Evolutionary conservation across 2,888 invertebrate genomes (phyloP).

Genomic region (Euphydryas editha): DNA sequence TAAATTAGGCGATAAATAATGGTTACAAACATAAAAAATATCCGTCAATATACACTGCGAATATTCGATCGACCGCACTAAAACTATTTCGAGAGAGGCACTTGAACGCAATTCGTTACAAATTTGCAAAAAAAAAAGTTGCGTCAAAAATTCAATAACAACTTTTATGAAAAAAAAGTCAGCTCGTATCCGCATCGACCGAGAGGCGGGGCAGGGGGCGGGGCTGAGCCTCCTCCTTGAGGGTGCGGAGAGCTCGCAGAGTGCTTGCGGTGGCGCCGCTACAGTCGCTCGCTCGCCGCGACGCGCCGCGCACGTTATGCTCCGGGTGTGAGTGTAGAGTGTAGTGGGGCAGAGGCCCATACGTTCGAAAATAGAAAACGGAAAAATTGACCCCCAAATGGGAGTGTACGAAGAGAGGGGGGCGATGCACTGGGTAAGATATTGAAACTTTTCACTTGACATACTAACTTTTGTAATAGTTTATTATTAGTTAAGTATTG

Average conservation of each 20-base stretch:
- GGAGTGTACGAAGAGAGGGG: constrained; percentile 95
- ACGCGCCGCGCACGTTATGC: constrained; percentile 69
- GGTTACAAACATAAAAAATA: constrained; percentile 10
- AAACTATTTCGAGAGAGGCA: constrained; percentile 43
- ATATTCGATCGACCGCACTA: constrained; percentile 32
- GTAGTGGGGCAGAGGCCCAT: constrained; percentile 80
- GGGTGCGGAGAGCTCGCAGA: constrained; percentile 45
- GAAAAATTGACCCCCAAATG: constrained; percentile 89
- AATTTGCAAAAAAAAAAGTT: constrained; percentile 45
- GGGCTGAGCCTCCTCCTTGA: constrained; percentile 53
- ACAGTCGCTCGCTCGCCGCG: constrained; percentile 77
- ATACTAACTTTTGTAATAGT: neutral
- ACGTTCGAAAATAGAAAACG: constrained; percentile 80
- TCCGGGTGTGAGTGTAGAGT: constrained; percentile 73
- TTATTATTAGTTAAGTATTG: neutral
- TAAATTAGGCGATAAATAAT: constrained; percentile 1
- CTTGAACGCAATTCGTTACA: constrained; percentile 44
- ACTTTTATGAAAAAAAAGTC: constrained; percentile 52
- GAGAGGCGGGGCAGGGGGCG: constrained; percentile 53
- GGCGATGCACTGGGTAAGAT: constrained; percentile 95
- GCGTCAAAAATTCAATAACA: constrained; percentile 59
- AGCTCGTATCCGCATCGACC: constrained; percentile 50
- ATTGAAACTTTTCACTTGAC: constrained; percentile 14
- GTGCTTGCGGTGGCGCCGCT: constrained; percentile 25
- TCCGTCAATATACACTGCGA: constrained; percentile 24